phyloP scores from a whole-genome alignment of 2,797 vertebrate species.

The Xiphorhynchus erythropygius region DNA sequence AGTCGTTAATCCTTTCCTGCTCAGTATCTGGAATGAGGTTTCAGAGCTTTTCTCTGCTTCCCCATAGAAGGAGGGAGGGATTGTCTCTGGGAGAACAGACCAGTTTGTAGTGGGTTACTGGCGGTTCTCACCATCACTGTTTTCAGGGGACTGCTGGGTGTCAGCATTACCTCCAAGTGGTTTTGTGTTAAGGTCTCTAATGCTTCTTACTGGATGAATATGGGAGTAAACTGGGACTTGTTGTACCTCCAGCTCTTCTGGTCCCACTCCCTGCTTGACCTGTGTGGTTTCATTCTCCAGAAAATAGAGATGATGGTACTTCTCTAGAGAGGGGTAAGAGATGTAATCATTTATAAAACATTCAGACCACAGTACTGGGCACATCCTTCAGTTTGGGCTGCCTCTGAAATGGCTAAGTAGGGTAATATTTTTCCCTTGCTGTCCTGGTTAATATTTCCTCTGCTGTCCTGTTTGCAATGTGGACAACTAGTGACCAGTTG shows the following conservation, averaged over 20 bases:
- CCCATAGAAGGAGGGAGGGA: background rate
- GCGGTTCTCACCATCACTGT: rapidly evolving
- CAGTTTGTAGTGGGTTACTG: background rate
- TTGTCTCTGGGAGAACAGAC: background rate
- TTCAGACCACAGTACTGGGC: background rate
- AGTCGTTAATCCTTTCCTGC: slow-evolving; percentile 11
- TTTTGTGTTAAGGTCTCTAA: background rate
- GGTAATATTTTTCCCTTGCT: background rate
- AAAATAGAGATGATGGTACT: background rate
- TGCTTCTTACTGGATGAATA: background rate
- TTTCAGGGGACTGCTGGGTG: background rate
- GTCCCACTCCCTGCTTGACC: background rate
- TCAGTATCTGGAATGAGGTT: background rate
- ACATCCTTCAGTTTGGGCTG: background rate
- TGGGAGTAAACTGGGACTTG: background rate
- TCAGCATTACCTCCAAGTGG: background rate
- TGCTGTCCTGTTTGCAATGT: background rate
- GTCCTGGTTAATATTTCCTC: background rate
- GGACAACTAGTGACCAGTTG: background rate
- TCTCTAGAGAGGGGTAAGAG: background rate
- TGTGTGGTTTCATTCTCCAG: background rate
- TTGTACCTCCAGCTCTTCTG: background rate
- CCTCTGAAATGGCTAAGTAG: background rate
- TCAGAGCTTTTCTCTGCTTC: background rate
- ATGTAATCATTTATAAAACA: background rate